These are phyloP conservation scores for Berghia stephanieae DNA, from an alignment of 1,140 invertebrate species.

Conservation along the genomic window DNA sequence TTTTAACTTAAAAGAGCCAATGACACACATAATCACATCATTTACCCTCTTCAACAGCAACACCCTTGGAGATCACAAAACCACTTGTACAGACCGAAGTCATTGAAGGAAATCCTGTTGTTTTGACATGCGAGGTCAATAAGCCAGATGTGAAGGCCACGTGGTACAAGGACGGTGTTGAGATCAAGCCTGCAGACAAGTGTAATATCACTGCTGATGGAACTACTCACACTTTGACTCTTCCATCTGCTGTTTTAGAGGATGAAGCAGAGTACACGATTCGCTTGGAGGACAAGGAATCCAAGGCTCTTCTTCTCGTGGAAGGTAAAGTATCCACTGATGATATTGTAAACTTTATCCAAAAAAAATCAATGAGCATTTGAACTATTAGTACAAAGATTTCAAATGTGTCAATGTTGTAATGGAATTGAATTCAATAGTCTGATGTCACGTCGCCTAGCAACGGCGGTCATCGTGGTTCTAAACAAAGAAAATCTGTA, in stretches of 20 bases:
- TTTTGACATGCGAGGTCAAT: constrained; percentile 77
- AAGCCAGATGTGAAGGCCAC: constrained; percentile 48
- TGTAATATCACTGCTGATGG: constrained; percentile 39
- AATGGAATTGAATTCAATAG: not conserved
- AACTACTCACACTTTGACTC: constrained; percentile 44
- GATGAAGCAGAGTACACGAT: constrained; percentile 50
- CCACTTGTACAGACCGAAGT: constrained; percentile 90
- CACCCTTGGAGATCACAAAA: constrained; percentile 93
- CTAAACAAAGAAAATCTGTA: too few species aligned
- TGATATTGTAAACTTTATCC: not conserved
- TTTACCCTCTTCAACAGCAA: too few species aligned
- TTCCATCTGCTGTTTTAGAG: constrained; percentile 43
- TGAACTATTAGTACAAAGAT: not conserved
- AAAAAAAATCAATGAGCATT: too few species aligned
- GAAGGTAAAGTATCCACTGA: constrained; percentile 47
- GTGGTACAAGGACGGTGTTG: constrained; percentile 49
- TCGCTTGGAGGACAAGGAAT: constrained; percentile 45
- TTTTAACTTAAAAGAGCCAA: too few species aligned
- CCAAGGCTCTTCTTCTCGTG: constrained; percentile 56
- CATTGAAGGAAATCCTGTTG: constrained; percentile 92
- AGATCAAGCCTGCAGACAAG: constrained; percentile 41
- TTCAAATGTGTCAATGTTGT: not conserved
- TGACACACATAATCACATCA: too few species aligned
- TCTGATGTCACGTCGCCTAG: too few species aligned
- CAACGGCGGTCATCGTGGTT: too few species aligned